A percentile compares a stretch with the other conserved stretches of the same genome.
phyloP scores from a whole-genome alignment of 2,113 vertebrate species.

The Tupaia tana region DNA sequence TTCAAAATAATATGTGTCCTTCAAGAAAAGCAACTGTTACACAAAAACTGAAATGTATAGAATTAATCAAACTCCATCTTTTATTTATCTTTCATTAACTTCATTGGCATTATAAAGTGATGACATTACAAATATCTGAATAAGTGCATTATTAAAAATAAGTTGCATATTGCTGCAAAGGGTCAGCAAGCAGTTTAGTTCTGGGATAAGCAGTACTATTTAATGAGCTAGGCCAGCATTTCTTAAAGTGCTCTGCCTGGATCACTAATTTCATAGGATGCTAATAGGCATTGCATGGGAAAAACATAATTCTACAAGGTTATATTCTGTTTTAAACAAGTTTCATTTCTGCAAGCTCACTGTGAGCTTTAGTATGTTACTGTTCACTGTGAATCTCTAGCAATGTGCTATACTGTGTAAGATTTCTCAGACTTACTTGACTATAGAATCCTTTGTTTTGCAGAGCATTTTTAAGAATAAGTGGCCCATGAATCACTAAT shows the following conservation, averaged over 20 bases:
- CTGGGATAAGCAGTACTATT: neutral
- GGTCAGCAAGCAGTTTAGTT: neutral
- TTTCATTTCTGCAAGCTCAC: neutral
- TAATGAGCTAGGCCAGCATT: conserved; percentile 30
- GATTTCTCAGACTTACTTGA: conserved; percentile 39
- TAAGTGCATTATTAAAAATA: conserved; percentile 40
- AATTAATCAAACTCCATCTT: conserved; percentile 28
- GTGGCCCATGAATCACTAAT: neutral
- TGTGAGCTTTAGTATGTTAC: conserved; percentile 26
- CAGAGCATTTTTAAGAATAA: neutral
- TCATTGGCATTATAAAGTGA: conserved; percentile 23
- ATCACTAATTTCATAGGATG: conserved; percentile 43
- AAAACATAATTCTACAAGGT: neutral
- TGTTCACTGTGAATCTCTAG: neutral
- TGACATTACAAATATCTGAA: conserved; percentile 42
- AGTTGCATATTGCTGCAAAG: conserved; percentile 26
- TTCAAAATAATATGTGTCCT: conserved; percentile 6
- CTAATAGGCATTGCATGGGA: conserved; percentile 15
- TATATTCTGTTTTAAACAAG: conserved; percentile 47
- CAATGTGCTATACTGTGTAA: neutral
- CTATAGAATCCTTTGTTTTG: neutral
- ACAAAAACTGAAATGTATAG: neutral
- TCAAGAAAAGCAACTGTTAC: conserved; percentile 23
- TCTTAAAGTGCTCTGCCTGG: conserved; percentile 18
- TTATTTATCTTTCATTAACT: conserved; percentile 34